Evolutionary conservation across 2,888 invertebrate genomes (phyloP), one percentile per base, ranked within the genome.

Genomic region (Phyto melanocephala): DNA sequence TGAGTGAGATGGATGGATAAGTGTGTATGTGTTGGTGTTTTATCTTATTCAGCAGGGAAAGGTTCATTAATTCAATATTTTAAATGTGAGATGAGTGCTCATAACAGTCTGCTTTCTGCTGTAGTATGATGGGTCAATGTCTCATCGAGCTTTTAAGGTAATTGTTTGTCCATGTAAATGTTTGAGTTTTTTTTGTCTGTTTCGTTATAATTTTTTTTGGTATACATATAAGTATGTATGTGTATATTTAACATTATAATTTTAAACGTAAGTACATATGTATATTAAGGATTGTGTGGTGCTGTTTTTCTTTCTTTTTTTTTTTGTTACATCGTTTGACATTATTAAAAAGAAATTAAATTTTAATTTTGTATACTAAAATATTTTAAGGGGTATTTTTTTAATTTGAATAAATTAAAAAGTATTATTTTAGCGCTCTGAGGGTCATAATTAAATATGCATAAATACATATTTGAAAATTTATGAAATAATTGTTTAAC

Each of bases 271-370:
- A n/a, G n/a, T n/a, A n/a, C n/a, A n/a, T 35, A 37, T 35, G 28
- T 54, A 28, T 35, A 56, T 33, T 22, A 56, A 52, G 35, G 60
- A 20, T 58, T 20, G 17, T 13, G 6, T 13, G 20, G 11, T 11
- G 22, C 2, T 11, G 6, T 2, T 45, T 45, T 45, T n/a, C n/a
- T n/a, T n/a, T n/a, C n/a, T n/a, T 35, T 22, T 28, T 63, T 47
- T 15, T 45, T 7, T 11, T 40, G n/a, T 45, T 20, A 35, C n/a
- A 35, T 35, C 33, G 33, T 50, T 20, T 50, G 52, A 24, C 67
- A 52, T 54, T 52, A 67, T 67, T 54, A 67, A 67, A 67, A 52
- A 52, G 1, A 67, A 54, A 54, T 67, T 67, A 37, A 50, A 22
- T 67, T 52, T 17, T 33, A 65, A 65, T 65, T 65, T 47, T 20